phyloP scores from a whole-genome alignment of 1,140 invertebrate species.

The Battus philenor region DNA sequence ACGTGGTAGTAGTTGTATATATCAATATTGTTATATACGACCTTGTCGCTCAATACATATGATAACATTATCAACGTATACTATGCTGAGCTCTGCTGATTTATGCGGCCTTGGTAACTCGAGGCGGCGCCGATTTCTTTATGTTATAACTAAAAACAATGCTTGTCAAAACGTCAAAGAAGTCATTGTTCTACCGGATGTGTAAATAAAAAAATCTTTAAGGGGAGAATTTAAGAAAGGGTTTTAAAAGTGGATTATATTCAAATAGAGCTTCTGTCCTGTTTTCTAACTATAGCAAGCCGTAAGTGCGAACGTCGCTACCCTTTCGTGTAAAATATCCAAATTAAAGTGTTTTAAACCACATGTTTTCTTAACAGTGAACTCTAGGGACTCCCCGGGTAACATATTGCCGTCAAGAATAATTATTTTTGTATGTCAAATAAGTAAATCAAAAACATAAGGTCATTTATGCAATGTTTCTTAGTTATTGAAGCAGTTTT shows the following conservation, averaged over 20 bases:
- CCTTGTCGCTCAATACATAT: too few species aligned
- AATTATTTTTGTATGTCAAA: conserved; percentile 31
- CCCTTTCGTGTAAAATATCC: conserved; percentile 66
- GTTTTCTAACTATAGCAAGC: conserved; percentile 53
- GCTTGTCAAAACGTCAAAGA: conserved; percentile 43
- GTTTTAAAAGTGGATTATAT: conserved; percentile 47
- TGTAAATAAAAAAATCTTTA: conserved; percentile 46
- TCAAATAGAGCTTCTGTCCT: conserved; percentile 39
- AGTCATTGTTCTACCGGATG: conserved; percentile 38
- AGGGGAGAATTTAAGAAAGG: conserved; percentile 45
- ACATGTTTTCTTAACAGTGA: conserved; percentile 60
- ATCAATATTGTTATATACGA: too few species aligned
- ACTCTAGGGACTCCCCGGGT: conserved; percentile 38
- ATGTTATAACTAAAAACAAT: conserved; percentile 28
- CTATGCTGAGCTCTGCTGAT: background rate
- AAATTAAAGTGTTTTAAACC: conserved; percentile 58
- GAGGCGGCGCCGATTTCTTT: conserved; percentile 29
- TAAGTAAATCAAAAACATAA: background rate
- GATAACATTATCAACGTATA: too few species aligned
- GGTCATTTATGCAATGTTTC: too few species aligned
- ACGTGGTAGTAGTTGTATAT: too few species aligned
- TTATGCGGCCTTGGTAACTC: conserved; percentile 40
- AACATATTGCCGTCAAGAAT: conserved; percentile 41
- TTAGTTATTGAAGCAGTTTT: too few species aligned
- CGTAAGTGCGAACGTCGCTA: conserved; percentile 43